Evolutionary conservation across 2,797 vertebrate species (phyloP).

Genomic region (Pempheris klunzingeri): DNA sequence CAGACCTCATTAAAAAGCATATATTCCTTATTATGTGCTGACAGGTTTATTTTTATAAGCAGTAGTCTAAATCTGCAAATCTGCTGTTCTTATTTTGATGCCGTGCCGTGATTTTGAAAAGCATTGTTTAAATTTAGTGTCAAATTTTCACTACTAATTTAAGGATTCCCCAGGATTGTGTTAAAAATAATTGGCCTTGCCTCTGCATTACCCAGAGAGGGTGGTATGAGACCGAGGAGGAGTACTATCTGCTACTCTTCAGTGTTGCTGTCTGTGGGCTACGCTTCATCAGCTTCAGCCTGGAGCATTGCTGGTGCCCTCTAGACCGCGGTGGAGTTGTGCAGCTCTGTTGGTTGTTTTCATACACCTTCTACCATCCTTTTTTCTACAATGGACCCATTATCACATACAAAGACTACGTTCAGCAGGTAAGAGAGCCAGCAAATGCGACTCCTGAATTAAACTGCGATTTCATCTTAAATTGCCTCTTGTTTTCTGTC

Average conservation of each 20-base stretch:
- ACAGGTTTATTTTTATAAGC: conserved; percentile 26
- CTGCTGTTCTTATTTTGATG: conserved; percentile 7
- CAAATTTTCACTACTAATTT: conserved; percentile 24
- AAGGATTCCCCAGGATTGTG: conserved; percentile 21
- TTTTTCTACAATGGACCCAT: conserved; percentile 97
- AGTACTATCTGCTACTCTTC: conserved; percentile 94
- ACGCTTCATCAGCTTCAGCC: conserved; percentile 94
- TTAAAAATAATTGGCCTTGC: conserved; percentile 50
- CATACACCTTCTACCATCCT: conserved; percentile 96
- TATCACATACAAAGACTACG: conserved; percentile 90
- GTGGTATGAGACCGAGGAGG: conserved; percentile 92
- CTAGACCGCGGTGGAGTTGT: conserved; percentile 46
- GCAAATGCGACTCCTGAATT: neutral
- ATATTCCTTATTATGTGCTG: conserved; percentile 18
- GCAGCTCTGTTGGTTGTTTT: conserved; percentile 89
- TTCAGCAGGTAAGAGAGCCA: conserved; percentile 85
- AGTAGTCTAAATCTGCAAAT: conserved; percentile 7
- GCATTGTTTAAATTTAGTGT: conserved; percentile 9
- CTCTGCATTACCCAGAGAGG: conserved; percentile 82
- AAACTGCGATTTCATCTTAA: conserved; percentile 15
- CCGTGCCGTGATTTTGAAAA: neutral
- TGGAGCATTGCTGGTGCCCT: conserved; percentile 90
- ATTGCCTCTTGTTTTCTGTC: conserved; percentile 4
- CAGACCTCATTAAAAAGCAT: conserved; percentile 40
- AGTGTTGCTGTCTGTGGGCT: conserved; percentile 93